Percentiles rank a stretch among this genome's conserved stretches.
Evolutionary conservation across 1,140 invertebrate species (phyloP).

Genomic region (Meteorus sp.): DNA sequence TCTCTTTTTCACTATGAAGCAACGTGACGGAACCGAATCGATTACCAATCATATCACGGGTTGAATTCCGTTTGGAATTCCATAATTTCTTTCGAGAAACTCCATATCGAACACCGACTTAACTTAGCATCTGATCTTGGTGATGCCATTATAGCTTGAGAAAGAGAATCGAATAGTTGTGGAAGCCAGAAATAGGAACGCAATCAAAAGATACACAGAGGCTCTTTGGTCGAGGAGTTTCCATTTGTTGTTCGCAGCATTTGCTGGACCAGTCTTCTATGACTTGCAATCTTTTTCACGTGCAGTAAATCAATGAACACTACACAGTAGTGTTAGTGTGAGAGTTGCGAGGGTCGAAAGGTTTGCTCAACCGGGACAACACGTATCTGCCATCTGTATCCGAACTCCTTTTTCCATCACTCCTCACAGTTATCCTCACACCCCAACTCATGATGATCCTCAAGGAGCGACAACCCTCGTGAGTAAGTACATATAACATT

Average conservation of each 20-base stretch:
- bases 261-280: neutral
- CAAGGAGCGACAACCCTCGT: neutral
- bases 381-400: constrained; percentile 19
- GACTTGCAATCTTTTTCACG: neutral
- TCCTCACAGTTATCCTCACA: neutral
- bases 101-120: no score
- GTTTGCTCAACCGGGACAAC: constrained; percentile 12
- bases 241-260: neutral
- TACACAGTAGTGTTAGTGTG: neutral
- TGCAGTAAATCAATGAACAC: constrained; percentile 12
- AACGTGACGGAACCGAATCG: no score
- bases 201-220: neutral
- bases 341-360: constrained; percentile 7
- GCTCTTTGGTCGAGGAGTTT: neutral
- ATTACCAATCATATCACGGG: no score
- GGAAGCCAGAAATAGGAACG: no score
- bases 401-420: neutral
- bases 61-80: no score
- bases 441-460: neutral
- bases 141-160: no score
- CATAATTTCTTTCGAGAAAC: no score
- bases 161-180: no score
- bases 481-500: neutral
- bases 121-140: no score
- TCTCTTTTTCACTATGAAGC: no score